These are phyloP conservation scores for Mormyrops boulengeri DNA, from an alignment of 2,797 vertebrate genomes.

Conservation along the genomic window DNA sequence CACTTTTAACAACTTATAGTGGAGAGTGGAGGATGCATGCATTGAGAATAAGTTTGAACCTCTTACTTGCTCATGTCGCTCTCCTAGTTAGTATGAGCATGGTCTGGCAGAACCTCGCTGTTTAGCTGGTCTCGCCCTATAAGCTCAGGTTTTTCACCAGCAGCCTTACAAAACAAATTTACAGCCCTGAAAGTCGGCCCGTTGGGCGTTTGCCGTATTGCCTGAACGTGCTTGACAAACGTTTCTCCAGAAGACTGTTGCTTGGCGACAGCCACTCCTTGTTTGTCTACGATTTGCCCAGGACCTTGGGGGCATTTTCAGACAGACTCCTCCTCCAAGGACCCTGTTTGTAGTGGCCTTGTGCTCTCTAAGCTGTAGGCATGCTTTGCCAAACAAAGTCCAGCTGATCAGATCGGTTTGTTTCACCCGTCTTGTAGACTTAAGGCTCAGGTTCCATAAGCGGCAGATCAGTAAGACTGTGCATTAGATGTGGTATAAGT, in stretches of 20 bases:
- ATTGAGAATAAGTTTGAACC: background rate
- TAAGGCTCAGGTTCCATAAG: background rate
- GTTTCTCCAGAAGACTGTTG: constrained; percentile 49
- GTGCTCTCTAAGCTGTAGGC: constrained; percentile 36
- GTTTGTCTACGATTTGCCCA: constrained; percentile 52
- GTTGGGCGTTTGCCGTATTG: constrained; percentile 29
- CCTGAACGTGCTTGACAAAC: constrained; percentile 45
- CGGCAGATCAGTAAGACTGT: background rate
- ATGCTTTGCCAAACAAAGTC: constrained; percentile 28
- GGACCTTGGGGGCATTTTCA: constrained; percentile 41
- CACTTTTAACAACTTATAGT: background rate
- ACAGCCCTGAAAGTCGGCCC: constrained; percentile 34
- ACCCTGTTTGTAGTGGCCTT: constrained; percentile 28
- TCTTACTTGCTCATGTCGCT: background rate
- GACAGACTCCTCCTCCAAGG: constrained; percentile 22
- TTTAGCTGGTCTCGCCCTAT: constrained; percentile 17
- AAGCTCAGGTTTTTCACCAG: background rate
- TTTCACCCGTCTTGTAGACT: background rate
- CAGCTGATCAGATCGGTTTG: background rate
- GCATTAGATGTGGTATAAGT: background rate
- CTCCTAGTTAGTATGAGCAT: background rate
- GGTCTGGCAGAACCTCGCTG: background rate
- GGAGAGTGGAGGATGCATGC: background rate
- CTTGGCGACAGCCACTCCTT: constrained; percentile 67
- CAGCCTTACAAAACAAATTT: constrained; percentile 22